Base-by-base conservation (phyloP, 2,113 vertebrate genomes). In the Rafetus swinhoei region DNA sequence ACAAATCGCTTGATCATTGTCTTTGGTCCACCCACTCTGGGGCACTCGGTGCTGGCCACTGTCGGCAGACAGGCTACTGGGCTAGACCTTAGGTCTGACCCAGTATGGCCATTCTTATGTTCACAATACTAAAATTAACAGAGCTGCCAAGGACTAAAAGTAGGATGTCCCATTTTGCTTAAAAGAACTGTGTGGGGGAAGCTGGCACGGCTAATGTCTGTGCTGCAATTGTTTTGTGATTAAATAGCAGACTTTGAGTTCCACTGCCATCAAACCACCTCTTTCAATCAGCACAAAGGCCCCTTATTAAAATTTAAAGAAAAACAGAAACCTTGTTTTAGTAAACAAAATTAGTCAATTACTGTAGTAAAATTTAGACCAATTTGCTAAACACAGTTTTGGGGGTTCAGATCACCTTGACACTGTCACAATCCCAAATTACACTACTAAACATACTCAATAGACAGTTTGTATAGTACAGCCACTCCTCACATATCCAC, bases 221-320 rank as follows among this genome's bases (percentile, higher is more conserved):
- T 39, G 1, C 1, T n/a, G 6, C 55, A 2, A 65, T 0, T 0
- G 0, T 6, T 69, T 82, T 6, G 4, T 2, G 0, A 12, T 0
- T 54, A 29, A 16, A 6, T 55, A 9, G 22, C 21, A 7, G 10
- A 18, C 9, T 69, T 35, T 72, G 0, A 1, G 1, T 29, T 32
- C 54, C 32, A 2, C 5, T 25, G 4, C 35, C 77, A 25, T 0
- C 45, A 1, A 1, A 0, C 19, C 72, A 8, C 1, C 5, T 1
- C 32, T 69, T 4, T 0, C 0, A 32, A 54, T 6, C 35, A 9
- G 84, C 76, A 13, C 52, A 2, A 0, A 1, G 32, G 0, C 57
- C 8, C 22, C 1, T 52, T 22, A 1, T 1, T 8, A 56, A 6
- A 0, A 0, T 0, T 0, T 4, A 14, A 27, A 82, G 65, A 14